Conservation (phyloP, 2,113 vertebrate species). For the Pituophis catenifer region DNA sequence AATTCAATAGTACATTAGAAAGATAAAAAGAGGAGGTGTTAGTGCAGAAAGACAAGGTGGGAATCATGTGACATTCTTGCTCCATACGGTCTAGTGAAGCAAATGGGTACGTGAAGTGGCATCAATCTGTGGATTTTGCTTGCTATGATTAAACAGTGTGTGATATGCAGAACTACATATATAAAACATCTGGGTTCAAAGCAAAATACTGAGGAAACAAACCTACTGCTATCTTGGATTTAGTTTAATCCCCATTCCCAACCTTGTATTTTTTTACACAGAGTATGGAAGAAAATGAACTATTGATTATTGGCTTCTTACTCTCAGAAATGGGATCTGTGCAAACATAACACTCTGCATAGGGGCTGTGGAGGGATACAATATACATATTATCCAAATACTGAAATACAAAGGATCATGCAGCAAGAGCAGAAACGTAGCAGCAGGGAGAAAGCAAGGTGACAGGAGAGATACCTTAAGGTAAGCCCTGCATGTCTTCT, state of each 20-base stretch:
- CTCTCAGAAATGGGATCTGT: conserved; percentile 59
- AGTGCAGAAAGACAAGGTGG: conserved; percentile 64
- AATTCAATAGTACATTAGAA: conserved; percentile 53
- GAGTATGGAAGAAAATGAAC: conserved; percentile 40
- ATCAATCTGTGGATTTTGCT: not conserved
- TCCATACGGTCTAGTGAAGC: not conserved
- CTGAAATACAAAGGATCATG: conserved; percentile 77
- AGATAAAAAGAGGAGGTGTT: conserved; percentile 55
- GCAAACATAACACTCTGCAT: conserved; percentile 71
- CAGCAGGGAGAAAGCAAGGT: conserved; percentile 77
- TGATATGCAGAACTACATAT: conserved; percentile 72
- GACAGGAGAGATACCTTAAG: conserved; percentile 94
- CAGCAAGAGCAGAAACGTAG: conserved; percentile 75
- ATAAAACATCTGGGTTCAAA: conserved; percentile 58
- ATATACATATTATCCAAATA: conserved; percentile 79
- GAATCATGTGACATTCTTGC: conserved; percentile 2
- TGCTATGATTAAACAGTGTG: conserved; percentile 69
- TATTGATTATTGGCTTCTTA: conserved; percentile 53
- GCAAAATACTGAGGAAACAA: conserved; percentile 39
- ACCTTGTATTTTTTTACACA: conserved; percentile 56
- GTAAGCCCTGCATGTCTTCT: conserved; percentile 99
- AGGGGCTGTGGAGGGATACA: conserved; percentile 71
- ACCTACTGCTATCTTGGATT: conserved; percentile 65
- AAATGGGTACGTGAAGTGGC: not conserved
- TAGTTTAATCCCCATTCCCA: conserved; percentile 49